Percentiles rank a stretch among this genome's conserved stretches.
These are phyloP conservation scores for Pseudomyrmex sp. DNA, from an alignment of 1,140 invertebrate genomes.

Conservation along the genomic window DNA sequence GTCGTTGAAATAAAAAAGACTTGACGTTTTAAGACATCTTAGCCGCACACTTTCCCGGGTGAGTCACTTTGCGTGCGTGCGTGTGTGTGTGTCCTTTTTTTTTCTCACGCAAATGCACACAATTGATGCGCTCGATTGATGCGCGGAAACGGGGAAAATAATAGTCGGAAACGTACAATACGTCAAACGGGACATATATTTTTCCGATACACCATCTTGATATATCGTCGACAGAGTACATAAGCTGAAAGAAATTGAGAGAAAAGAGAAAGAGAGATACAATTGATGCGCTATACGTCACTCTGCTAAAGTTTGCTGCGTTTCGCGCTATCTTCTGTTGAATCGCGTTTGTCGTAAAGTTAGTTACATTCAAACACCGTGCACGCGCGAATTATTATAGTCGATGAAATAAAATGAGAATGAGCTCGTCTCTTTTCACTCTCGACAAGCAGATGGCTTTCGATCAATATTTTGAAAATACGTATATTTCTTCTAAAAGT, in stretches of 20 bases:
- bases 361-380: neutral
- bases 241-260: neutral
- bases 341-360: no score
- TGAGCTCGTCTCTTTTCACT: neutral
- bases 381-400: slow-evolving; percentile 21
- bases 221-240: neutral
- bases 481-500: neutral
- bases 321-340: no score
- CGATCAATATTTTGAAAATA: slow-evolving; percentile 49
- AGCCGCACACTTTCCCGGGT: neutral
- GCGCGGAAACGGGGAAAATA: slow-evolving; percentile 22
- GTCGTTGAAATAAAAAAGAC: neutral
- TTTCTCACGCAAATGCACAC: slow-evolving; percentile 27
- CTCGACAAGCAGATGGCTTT: neutral
- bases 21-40: slow-evolving; percentile 31
- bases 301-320: neutral
- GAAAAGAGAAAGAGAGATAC: neutral
- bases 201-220: slow-evolving; percentile 45
- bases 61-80: neutral
- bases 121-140: slow-evolving; percentile 19
- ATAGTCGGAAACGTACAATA: slow-evolving; percentile 30
- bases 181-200: slow-evolving; percentile 33
- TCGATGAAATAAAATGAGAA: neutral
- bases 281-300: neutral
- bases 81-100: neutral